Evolutionary conservation across 2,113 vertebrate species (phyloP), one percentile per base, ranked within the genome.

Genomic region (Periophthalmus modestus): DNA sequence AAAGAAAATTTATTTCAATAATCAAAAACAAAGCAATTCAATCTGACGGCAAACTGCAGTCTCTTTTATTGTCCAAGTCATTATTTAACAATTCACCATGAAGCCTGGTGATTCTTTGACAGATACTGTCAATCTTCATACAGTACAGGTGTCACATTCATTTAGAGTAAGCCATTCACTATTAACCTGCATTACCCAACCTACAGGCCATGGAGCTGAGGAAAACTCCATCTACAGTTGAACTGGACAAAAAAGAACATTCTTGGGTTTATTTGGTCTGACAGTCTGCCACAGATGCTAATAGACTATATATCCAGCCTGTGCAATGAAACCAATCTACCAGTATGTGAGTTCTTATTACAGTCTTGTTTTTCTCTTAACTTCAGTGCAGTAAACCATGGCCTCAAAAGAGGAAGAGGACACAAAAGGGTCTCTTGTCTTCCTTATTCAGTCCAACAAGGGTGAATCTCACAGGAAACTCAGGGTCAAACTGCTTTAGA

Each of bases 401-500:
- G 67, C 68, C 66, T 88, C 73, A 75, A 82, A 43, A 79, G 72
- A 83, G 81, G 73, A 86, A 85, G 74, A 77, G n/a, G 34, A 81
- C 69, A 83, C 80, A 87, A 83, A 81, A 87, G 75, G 73, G 71
- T 72, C 75, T 81, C 71, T 88, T 87, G 83, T 90, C 85, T 81
- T 83, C 76, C 74, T 65, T 75, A 68, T 57, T 76, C 65, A 69
- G 63, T 59, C 58, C 52, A 34, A 75, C 72, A 74, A 65, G 65
- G 83, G 84, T 82, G 74, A 79, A 90, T 80, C 86, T 82, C 78
- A 88, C 89, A 91, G 90, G 89, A 91, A 92, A 82, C 84, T 77
- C 66, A 73, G 76, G 88, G 90, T 91, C 88, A 90, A 89, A 82
- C 78, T 78, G 81, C 67, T 82, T 73, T 71, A 73, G 77, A 65